Evolutionary conservation across 2,113 vertebrate genomes (phyloP), one percentile per base, ranked within the genome.

Genomic region (Diphyllodes magnificus): DNA sequence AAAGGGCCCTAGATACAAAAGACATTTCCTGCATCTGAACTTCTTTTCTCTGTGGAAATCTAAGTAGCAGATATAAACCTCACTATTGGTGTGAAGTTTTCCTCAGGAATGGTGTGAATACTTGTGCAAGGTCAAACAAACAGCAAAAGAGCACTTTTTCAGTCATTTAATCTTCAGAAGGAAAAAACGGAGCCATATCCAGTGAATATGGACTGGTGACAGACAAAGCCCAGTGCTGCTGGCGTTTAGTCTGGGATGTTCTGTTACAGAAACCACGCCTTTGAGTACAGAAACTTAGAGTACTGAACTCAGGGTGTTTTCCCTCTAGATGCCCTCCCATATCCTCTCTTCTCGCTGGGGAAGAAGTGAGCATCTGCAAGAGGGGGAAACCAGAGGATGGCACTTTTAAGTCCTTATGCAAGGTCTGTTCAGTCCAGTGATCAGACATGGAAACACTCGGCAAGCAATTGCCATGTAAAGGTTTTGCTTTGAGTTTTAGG

Each of bases 121-220:
- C 73, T 86, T 75, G 39, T 88, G 56, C 18, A 70, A 88, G 72
- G 73, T 51, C 64, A 86, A 88, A 83, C 27, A 83, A 86, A 45
- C 13, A 92, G 60, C 8, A 51, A 75, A 69, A 35, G 13, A 71
- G 13, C 24, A 25, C 33, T 49, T 35, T 20, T 93, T 65, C 23
- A 10, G 39, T 28, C 6, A 4, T 68, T 33, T n/a, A 53, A 30
- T 83, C 80, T 90, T 50, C 35, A 73, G 33, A 42, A 78, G 45
- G 15, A 39, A 27, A 76, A 86, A 40, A 0, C 15, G 71, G 44
- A 82, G 82, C 42, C 0, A 0, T 33, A 27, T 33, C 13, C 50
- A 27, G 13, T 13, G 37, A 65, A n/a, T 27, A 35, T 9, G 47
- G 56, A 21, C 54, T 59, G 45, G 30, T 1, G 14, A 77, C 73